Conservation (phyloP, 1,140 invertebrate genomes). For the Hypsibius dujardini region DNA sequence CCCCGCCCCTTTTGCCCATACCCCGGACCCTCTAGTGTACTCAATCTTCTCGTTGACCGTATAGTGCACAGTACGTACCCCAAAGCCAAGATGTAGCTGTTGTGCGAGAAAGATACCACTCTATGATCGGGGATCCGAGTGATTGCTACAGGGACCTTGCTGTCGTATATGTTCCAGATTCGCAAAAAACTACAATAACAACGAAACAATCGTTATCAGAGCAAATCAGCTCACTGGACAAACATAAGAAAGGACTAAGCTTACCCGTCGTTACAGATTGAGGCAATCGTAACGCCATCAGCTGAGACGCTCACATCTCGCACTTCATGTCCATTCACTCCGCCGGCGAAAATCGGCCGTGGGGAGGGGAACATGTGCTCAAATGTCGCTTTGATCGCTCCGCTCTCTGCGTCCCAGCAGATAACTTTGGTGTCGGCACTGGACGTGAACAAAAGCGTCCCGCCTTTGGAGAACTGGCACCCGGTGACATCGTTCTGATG, state of each 20-base stretch:
- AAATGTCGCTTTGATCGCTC: conserved; percentile 29
- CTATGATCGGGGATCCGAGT: conserved; percentile 31
- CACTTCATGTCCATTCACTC: conserved; percentile 38
- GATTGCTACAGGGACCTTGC: conserved; percentile 30
- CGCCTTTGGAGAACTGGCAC: conserved; percentile 41
- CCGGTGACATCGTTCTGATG: conserved; percentile 38
- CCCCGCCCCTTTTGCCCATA: too few species aligned
- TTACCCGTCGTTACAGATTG: conserved; percentile 40
- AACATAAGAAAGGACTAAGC: conserved; percentile 18
- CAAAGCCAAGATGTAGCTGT: conserved; percentile 35
- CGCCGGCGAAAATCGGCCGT: conserved; percentile 39
- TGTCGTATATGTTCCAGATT: conserved; percentile 35
- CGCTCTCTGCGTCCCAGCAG: conserved; percentile 38
- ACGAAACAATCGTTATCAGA: conserved; percentile 19
- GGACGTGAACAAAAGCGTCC: conserved; percentile 39
- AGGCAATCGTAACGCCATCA: conserved; percentile 34
- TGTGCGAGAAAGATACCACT: conserved; percentile 35
- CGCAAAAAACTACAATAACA: conserved; percentile 32
- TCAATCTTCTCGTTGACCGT: too few species aligned
- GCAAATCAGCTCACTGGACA: not conserved
- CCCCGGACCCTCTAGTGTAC: too few species aligned
- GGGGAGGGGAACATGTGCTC: conserved; percentile 39
- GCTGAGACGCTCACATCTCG: conserved; percentile 34
- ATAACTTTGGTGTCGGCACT: conserved; percentile 40
- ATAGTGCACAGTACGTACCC: too few species aligned